phyloP scores from a whole-genome alignment of 2,113 vertebrate genomes.

The Pollimyrus isidori region DNA sequence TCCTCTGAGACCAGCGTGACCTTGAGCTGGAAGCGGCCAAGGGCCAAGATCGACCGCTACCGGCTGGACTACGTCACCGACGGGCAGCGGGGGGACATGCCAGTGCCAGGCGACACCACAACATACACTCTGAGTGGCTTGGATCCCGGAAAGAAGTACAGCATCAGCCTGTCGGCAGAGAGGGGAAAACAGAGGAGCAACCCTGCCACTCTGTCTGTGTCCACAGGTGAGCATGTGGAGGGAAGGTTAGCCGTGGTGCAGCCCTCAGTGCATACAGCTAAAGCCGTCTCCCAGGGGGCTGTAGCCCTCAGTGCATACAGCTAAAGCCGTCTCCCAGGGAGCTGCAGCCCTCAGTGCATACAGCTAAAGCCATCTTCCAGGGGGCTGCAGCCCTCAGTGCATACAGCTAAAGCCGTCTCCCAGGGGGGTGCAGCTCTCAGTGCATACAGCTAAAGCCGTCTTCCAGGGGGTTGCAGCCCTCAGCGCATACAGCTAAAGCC shows the following conservation, averaged over 20 bases:
- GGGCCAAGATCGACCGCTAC: slow-evolving; percentile 77
- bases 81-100: slow-evolving; percentile 51
- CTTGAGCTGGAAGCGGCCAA: slow-evolving; percentile 70
- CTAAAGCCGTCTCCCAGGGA: too few species aligned
- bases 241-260: background rate
- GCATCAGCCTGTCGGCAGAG: slow-evolving; percentile 65
- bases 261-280: too few species aligned
- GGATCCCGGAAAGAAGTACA: slow-evolving; percentile 68
- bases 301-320: too few species aligned
- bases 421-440: too few species aligned
- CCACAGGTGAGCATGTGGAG: slow-evolving; percentile 68
- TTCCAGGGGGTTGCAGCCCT: too few species aligned
- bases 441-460: too few species aligned
- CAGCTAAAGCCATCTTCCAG: too few species aligned
- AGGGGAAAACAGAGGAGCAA: slow-evolving; percentile 76
- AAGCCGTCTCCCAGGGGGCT: background rate
- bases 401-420: background rate
- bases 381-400: too few species aligned
- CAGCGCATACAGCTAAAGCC: background rate
- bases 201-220: slow-evolving; percentile 51
- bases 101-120: slow-evolving; percentile 60
- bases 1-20: slow-evolving; percentile 67
- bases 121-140: slow-evolving; percentile 59
- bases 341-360: too few species aligned
- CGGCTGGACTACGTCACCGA: slow-evolving; percentile 57